Evolutionary conservation across 2,797 vertebrate species (phyloP).

Genomic region (Enteromius radiatus): DNA sequence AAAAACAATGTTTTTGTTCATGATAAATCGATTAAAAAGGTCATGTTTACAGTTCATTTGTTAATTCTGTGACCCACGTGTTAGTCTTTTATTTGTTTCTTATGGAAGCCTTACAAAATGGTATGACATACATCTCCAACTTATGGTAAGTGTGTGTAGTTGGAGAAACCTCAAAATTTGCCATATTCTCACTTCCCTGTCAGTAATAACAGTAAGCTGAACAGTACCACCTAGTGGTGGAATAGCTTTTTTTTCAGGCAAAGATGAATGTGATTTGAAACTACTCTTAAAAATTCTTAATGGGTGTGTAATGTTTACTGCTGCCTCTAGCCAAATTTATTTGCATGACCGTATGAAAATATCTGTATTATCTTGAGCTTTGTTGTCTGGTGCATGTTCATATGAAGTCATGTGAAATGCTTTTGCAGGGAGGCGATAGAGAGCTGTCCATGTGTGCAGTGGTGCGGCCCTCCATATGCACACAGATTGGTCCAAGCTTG

Average conservation of each 20-base stretch:
- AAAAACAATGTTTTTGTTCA: too few relatives aligned
- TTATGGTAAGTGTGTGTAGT: too few relatives aligned
- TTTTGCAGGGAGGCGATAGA: not conserved
- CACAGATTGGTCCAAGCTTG: conserved; percentile 46
- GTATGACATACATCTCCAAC: too few relatives aligned
- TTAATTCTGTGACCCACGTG: too few relatives aligned
- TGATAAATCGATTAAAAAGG: too few relatives aligned
- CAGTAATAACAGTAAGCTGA: not conserved
- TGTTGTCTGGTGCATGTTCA: not conserved
- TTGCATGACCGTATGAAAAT: not conserved
- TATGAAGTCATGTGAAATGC: not conserved
- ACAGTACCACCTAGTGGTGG: conserved; percentile 12
- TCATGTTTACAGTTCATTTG: too few relatives aligned
- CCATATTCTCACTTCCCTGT: not conserved
- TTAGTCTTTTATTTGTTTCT: too few relatives aligned
- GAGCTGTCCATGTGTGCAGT: conserved; percentile 4
- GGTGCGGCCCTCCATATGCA: conserved; percentile 21
- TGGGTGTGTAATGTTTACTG: too few relatives aligned
- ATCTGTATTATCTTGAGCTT: not conserved
- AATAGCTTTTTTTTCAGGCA: not conserved
- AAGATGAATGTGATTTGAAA: too few relatives aligned
- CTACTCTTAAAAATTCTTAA: too few relatives aligned
- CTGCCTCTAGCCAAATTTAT: not conserved
- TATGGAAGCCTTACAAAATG: too few relatives aligned
- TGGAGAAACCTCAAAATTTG: not conserved